Evolutionary conservation across 1,140 invertebrate genomes (phyloP).

Genomic region (Zaprionus ghesquierei): DNA sequence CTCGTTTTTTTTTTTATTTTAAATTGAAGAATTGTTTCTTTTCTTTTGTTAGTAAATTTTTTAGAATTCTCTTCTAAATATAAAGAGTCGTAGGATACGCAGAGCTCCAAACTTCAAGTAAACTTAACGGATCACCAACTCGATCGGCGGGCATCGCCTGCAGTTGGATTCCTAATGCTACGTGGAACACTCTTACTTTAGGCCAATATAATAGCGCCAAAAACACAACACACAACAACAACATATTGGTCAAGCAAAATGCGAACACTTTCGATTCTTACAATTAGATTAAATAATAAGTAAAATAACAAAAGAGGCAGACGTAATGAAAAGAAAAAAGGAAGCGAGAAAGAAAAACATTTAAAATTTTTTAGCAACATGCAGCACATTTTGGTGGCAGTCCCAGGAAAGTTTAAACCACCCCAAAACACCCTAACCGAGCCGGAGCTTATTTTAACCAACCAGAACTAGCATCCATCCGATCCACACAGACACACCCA

Average conservation of each 20-base stretch:
- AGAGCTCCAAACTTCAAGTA: not conserved
- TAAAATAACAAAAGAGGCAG: not conserved
- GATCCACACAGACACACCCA: slow-evolving; percentile 35
- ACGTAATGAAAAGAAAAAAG: not conserved
- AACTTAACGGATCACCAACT: slow-evolving; percentile 1
- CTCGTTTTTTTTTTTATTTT: slow-evolving; percentile 12
- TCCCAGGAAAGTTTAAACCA: slow-evolving; percentile 11
- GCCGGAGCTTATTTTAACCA: slow-evolving; percentile 55
- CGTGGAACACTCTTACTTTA: slow-evolving; percentile 63
- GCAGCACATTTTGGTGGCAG: slow-evolving; percentile 32
- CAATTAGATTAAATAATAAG: slow-evolving; percentile 24
- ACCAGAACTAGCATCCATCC: slow-evolving; percentile 37
- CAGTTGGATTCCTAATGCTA: slow-evolving; percentile 40
- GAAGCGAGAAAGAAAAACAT: slow-evolving; percentile 6
- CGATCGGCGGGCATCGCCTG: too few relatives aligned
- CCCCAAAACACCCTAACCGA: slow-evolving; percentile 22
- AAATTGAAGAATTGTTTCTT: not conserved
- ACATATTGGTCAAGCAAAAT: slow-evolving; percentile 31
- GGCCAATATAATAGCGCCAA: slow-evolving; percentile 47
- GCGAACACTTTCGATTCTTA: slow-evolving; percentile 32
- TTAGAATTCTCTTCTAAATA: not conserved
- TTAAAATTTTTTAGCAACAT: slow-evolving; percentile 33
- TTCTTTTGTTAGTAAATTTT: not conserved
- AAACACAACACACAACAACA: slow-evolving; percentile 28
- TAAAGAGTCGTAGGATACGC: not conserved